A percentile compares a stretch with the other conserved stretches of the same genome.
Conservation (phyloP, 2,888 invertebrate genomes). For the Synergus gifuensis region DNA sequence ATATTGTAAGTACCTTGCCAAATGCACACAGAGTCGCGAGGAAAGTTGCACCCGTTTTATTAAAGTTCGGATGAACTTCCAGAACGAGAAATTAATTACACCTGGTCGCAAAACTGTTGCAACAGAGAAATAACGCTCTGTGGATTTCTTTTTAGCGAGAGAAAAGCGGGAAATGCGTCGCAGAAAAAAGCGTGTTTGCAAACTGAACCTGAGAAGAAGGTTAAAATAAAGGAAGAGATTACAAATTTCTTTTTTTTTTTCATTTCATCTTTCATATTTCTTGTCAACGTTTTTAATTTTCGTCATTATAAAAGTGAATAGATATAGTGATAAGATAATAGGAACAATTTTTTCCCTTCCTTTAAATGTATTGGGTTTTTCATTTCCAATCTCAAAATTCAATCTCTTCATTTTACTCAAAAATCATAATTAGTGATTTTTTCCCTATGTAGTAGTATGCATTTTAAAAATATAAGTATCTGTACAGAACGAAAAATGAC, state of each 20-base stretch:
- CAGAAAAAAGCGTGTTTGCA: constrained; percentile 10
- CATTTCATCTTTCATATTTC: not conserved
- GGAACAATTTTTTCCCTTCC: not conserved
- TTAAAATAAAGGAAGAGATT: not conserved
- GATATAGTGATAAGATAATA: not conserved
- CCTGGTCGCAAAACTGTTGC: constrained; percentile 16
- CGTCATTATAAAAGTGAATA: not conserved
- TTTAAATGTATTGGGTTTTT: too few relatives aligned
- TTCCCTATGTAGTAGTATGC: too few relatives aligned
- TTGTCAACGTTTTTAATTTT: not conserved
- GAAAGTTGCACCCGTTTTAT: constrained; percentile 22
- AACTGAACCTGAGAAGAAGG: constrained; percentile 17
- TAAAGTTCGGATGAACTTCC: constrained; percentile 37
- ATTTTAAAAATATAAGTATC: too few relatives aligned
- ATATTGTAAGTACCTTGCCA: not conserved
- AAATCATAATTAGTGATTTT: too few relatives aligned
- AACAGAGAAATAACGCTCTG: not conserved
- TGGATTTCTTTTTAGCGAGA: constrained; percentile 8
- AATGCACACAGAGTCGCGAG: not conserved
- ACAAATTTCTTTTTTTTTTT: not conserved
- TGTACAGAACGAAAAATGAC: too few relatives aligned
- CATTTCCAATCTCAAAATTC: too few relatives aligned
- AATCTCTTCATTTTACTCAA: too few relatives aligned
- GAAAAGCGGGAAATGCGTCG: constrained; percentile 6
- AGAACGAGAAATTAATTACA: constrained; percentile 28